Base-by-base conservation (phyloP, 2,113 vertebrate genomes). In the Pogona vitticeps region DNA sequence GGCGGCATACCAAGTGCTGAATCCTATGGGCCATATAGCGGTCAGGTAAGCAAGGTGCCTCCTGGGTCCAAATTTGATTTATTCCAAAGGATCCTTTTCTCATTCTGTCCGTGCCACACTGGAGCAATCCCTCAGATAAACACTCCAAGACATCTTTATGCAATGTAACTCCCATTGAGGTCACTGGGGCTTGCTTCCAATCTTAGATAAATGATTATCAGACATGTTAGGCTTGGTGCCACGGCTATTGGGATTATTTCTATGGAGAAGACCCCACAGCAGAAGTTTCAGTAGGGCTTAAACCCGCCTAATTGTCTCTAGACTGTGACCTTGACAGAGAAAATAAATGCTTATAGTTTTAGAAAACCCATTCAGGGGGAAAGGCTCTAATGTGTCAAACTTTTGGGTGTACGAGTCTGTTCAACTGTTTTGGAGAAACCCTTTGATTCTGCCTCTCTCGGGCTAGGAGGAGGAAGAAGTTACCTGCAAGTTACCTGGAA, bases 1-100 rank as follows among this genome's bases (percentile, higher is more conserved):
- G 96, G 97, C 0, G 97, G 97, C 92, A 97, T 98, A 8, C 94
- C 96, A 76, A 96, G 95, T 12, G 96, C 91, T 0, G 97, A 97
- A 73, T 97, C 94, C 73, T 97, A 97, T 0, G 97, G 97, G 8
- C 81, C 91, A 68, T 98, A 96, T 85, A 94, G 94, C 93, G 97
- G 97, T 52, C 97, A 97, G 97, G 97, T 94, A 36, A 92, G 82
- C 61, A 67, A 14, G 12, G 28, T 42, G 28, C 15, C 26, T 52
- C 28, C 18, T 23, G 36, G 14, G 36, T 4, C n/a, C 36, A 73
- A 21, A 40, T 40, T 73, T 1, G 23, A 40, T 21, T 23, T 73
- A 21, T 73, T 73, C 18, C 20, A 73, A 23, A n/a, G 21, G 36
- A 21, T 40, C 36, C 36, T 5, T 18, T 1, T 17, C 31, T 71